Conservation (phyloP, 2,113 vertebrate species). For the Crotalus tigris region DNA sequence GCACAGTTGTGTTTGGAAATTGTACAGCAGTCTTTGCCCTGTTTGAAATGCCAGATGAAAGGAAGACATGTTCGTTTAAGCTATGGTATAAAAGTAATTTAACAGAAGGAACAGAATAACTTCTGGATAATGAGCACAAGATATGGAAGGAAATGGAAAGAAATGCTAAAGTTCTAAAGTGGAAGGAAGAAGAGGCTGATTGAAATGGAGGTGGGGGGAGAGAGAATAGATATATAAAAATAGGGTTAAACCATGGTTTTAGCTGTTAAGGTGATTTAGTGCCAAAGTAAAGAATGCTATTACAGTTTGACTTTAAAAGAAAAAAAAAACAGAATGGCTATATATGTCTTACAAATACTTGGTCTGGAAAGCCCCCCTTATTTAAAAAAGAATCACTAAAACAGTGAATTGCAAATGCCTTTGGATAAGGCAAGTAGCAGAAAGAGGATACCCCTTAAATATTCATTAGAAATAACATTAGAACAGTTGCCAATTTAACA, state of each 20-base stretch:
- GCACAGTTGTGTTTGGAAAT: conserved; percentile 99
- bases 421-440: conserved; percentile 37
- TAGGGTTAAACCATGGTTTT: conserved; percentile 56
- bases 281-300: conserved; percentile 55
- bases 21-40: conserved; percentile 86
- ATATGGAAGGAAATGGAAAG: conserved; percentile 73
- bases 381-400: conserved; percentile 34
- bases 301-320: conserved; percentile 52
- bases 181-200: conserved; percentile 57
- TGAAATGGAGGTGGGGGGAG: conserved; percentile 53
- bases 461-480: conserved; percentile 50
- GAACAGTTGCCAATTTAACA: conserved; percentile 47
- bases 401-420: conserved; percentile 52
- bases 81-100: conserved; percentile 88
- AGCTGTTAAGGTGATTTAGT: conserved; percentile 62
- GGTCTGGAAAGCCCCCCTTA: conserved; percentile 58
- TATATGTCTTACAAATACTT: conserved; percentile 59
- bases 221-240: conserved; percentile 54
- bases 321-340: conserved; percentile 52
- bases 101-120: conserved; percentile 84
- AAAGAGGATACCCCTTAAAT: conserved; percentile 27
- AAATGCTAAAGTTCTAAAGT: conserved; percentile 70
- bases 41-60: conserved; percentile 92
- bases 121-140: conserved; percentile 83
- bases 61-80: conserved; percentile 90